Conservation (phyloP, 2,113 vertebrate genomes). For the Miniopterus natalensis region DNA sequence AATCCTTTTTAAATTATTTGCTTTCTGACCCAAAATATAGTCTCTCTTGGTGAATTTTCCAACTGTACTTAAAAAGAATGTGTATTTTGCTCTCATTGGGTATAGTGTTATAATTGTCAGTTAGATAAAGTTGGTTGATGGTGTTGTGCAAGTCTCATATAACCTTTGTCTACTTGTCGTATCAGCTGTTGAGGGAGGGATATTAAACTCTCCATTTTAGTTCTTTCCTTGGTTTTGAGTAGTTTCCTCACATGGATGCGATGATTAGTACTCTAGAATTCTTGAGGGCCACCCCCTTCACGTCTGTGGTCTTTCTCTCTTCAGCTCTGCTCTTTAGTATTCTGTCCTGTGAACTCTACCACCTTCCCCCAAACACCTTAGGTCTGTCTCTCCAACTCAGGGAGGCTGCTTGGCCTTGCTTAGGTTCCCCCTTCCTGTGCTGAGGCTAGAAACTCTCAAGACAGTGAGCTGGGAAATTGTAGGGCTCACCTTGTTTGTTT, state of each 20-base stretch:
- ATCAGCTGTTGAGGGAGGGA: neutral
- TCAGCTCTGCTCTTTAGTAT: neutral
- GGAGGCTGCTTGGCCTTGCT: neutral
- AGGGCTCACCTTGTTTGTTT: neutral
- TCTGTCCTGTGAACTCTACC: neutral
- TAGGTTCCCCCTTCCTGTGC: neutral
- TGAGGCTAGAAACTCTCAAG: neutral
- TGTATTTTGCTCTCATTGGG: neutral
- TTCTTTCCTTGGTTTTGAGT: neutral
- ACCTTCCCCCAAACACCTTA: neutral
- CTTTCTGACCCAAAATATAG: neutral
- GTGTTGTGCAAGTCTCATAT: neutral
- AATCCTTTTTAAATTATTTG: conserved; percentile 8
- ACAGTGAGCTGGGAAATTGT: neutral
- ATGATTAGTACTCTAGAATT: neutral
- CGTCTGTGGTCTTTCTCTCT: neutral
- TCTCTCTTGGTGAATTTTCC: neutral
- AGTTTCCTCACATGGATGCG: neutral
- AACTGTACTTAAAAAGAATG: neutral
- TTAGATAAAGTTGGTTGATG: neutral
- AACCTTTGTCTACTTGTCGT: neutral
- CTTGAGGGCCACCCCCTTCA: neutral
- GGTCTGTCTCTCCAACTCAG: neutral
- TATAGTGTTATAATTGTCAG: neutral
- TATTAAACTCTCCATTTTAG: neutral